Evolutionary conservation across 2,113 vertebrate species (phyloP).

Genomic region (Alexandromys fortis): DNA sequence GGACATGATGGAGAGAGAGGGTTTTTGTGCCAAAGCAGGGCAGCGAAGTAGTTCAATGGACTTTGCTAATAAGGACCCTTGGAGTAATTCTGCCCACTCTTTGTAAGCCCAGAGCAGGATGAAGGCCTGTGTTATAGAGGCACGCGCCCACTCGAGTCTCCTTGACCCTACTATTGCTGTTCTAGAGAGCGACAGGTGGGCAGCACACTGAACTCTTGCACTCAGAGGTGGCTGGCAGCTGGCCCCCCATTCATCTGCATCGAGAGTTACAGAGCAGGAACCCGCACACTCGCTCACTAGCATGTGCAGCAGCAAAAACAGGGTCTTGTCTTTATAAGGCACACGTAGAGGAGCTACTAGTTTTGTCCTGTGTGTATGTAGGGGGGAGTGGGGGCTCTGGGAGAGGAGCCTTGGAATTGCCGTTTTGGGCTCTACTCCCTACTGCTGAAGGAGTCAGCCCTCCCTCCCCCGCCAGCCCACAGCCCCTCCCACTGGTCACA

Average conservation of each 20-base stretch:
- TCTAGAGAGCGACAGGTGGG: not conserved
- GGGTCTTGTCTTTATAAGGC: not conserved
- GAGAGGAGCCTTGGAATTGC: not conserved
- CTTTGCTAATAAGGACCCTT: not conserved
- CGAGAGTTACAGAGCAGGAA: not conserved
- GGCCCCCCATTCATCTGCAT: not conserved
- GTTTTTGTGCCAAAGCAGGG: not conserved
- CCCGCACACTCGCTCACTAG: accelerated
- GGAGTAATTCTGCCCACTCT: not conserved
- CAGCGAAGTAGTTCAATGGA: not conserved
- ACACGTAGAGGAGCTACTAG: not conserved
- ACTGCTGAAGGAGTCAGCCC: not conserved
- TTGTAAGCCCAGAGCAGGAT: not conserved
- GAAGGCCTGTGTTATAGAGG: not conserved
- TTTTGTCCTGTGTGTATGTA: not conserved
- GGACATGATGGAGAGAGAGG: not conserved
- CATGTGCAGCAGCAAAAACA: not conserved
- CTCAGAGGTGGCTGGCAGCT: not conserved
- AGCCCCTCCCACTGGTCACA: not conserved
- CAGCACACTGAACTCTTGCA: no score
- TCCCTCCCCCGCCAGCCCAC: not conserved
- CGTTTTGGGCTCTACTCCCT: not conserved
- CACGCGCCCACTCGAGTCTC: not conserved
- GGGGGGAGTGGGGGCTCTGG: not conserved
- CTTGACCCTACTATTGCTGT: not conserved